Evolutionary conservation across 2,888 invertebrate species (phyloP), one percentile per base, ranked within the genome.

Genomic region (Eupithecia pulchellata): DNA sequence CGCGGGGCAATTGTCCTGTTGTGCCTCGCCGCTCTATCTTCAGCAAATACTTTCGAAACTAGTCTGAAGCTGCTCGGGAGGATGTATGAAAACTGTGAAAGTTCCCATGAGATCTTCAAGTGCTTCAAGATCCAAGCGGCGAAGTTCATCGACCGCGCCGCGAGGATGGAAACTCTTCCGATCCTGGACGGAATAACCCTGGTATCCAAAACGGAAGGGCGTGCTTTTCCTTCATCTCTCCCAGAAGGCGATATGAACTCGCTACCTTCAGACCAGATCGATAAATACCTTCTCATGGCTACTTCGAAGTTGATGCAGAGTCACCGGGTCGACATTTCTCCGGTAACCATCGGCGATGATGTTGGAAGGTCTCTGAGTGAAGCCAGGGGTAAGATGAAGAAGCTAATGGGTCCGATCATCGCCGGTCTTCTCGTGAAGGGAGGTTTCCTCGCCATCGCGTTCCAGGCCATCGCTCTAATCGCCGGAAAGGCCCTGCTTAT

Each of bases 401-500:
- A 96, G 81, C 95, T 95, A 89, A 94, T 96, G 69, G 96, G 96
- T 0, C 96, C 96, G 0, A 95, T 97, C 70, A 90, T 97, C 36
- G 96, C 96, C 71, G 96, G 96, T 14, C 92, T 97, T 39, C 95
- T 96, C 62, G 94, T 97, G 68, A 97, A 97, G 85, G 96, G 96
- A 30, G 96, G 96, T 47, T 96, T 97, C 83, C 89, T 97, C 25
- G 96, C 96, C 25, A 95, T 97, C 90, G 97, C 97, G 3, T 97
- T 96, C 88, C 96, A 97, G 79, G 96, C 96, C 27, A 96, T 97
- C 66, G 97, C 97, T 11, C 91, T 96, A 20, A 95, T 98, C 78
- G 97, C 98, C 25, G 97, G 97, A 78, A 97, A 97, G 84, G 97
- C 98, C 4, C 90, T 98, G 74, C 94, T 97, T 67, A 96, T 98